Base-by-base conservation (phyloP, 2,113 vertebrate species). In the Circaetus cinerascens region DNA sequence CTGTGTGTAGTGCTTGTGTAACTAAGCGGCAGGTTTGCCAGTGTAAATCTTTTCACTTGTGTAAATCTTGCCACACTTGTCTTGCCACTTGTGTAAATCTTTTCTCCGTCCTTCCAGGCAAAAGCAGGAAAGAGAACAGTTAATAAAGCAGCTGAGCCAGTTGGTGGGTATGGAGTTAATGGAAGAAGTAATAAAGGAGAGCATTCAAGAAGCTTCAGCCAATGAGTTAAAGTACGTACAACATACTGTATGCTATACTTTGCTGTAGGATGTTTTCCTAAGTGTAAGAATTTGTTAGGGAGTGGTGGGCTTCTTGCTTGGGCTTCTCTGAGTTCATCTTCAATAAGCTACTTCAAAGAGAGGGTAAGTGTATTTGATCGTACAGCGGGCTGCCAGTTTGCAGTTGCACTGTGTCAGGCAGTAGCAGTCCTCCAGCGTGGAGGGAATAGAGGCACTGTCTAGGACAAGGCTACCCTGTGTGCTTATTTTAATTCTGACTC, bases 221-320 rank as follows among this genome's bases (percentile, higher is more conserved):
- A 92, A 89, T 40, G 98, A 99, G 90, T 97, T 99, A 60, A 98
- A 97, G 99, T 99, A 96, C 83, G 98, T 96, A 53, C 51, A 32
- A 46, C 1, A 0, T 53, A 8, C 20, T 46, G 10, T 55, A 6
- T 41, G 57, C n/a, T 62, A 4, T 53, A 13, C 16, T 59, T 51
- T 77, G 20, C 56, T 60, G 19, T 36, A 41, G 36, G 32, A 18
- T 29, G 40, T 27, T 85, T 92, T 87, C 26, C 9, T 53, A 46
- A 84, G 17, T 15, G 11, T n/a, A 10, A 29, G 48, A 64, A 20
- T 67, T 71, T 69, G 13, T 69, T 17, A 34, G 45, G 32, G 14
- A 79, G 45, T 18, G 27, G 15, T 40, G 60, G 20, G 15, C 12
- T 62, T 81, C 74, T 55, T 45, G 32, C 34, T 66, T 69, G 53